Evolutionary conservation across 2,797 vertebrate species (phyloP).

Genomic region (Muscicapa striata): DNA sequence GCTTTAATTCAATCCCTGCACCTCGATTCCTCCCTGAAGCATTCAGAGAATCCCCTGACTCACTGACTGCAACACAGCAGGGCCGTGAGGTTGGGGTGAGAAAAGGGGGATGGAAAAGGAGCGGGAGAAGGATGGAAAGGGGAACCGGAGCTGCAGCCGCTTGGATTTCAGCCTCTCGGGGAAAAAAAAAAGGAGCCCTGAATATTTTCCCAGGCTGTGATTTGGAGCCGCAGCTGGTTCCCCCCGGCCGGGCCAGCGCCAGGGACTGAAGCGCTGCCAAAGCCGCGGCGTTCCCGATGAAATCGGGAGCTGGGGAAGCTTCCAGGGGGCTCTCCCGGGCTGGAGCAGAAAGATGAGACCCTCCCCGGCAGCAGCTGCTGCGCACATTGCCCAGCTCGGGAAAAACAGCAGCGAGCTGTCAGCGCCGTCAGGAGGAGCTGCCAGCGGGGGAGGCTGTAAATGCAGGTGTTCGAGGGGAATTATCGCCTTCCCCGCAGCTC

Average conservation of each 20-base stretch:
- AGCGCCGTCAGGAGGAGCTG: not conserved
- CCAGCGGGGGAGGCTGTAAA: not conserved
- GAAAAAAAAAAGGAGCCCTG: constrained; percentile 27
- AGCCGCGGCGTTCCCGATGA: constrained; percentile 77
- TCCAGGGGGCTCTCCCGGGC: constrained; percentile 38
- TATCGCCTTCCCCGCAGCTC: not conserved
- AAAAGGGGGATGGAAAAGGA: not conserved
- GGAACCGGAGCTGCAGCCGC: not conserved
- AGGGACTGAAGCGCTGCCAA: constrained; percentile 79
- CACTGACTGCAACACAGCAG: no score
- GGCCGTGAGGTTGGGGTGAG: not conserved
- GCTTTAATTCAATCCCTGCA: no score
- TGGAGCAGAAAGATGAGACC: constrained; percentile 67
- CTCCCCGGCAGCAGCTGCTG: constrained; percentile 66
- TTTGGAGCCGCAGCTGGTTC: constrained; percentile 82
- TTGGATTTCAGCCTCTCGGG: constrained; percentile 73
- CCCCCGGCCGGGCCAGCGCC: constrained; percentile 68
- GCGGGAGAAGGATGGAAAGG: not conserved
- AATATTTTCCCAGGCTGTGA: constrained; percentile 87
- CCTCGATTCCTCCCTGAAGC: no score
- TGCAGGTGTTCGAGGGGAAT: not conserved
- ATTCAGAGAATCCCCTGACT: no score
- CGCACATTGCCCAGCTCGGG: not conserved
- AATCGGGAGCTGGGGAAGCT: constrained; percentile 67
- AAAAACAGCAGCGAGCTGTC: not conserved